Evolutionary conservation across 2,113 vertebrate species (phyloP).

Genomic region (Oryzias woworae): DNA sequence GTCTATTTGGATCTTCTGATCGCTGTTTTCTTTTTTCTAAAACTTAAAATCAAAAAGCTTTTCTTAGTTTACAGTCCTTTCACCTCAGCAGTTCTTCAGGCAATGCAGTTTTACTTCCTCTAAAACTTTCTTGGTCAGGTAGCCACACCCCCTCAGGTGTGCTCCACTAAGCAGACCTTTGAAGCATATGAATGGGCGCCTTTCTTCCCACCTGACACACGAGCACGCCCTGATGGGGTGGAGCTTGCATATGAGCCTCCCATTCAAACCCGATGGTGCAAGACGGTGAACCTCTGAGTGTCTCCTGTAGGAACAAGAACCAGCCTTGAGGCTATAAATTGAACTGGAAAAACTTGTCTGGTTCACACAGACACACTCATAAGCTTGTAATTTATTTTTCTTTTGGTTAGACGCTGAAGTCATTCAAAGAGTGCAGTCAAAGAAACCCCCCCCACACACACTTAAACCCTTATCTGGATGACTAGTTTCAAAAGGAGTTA

Average conservation of each 20-base stretch:
- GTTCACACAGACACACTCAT: conserved; percentile 11
- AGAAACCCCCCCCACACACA: no score
- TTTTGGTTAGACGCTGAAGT: not conserved
- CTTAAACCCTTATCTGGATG: no score
- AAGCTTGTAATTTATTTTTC: not conserved
- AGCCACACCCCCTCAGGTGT: conserved; percentile 58
- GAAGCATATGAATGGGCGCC: not conserved
- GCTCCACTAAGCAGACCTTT: conserved; percentile 6
- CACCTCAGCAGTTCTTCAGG: conserved; percentile 27
- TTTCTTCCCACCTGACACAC: not conserved
- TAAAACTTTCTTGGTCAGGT: conserved; percentile 20
- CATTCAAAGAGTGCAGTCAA: not conserved
- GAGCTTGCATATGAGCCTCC: conserved; percentile 9
- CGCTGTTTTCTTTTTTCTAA: conserved; percentile 4
- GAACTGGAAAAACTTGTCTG: conserved; percentile 46
- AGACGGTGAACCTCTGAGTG: not conserved
- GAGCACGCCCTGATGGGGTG: conserved; percentile 3
- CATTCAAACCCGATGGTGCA: no score
- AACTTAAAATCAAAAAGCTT: not conserved
- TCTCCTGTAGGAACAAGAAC: conserved; percentile 16
- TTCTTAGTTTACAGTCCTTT: not conserved
- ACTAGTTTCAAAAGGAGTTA: no score
- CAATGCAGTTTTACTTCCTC: conserved; percentile 52
- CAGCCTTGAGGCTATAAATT: conserved; percentile 56
- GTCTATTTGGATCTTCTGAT: not conserved